Percentiles rank a stretch among this genome's conserved stretches.
Evolutionary conservation across 2,888 invertebrate species (phyloP).

Genomic region (Lumbricus terrestris): DNA sequence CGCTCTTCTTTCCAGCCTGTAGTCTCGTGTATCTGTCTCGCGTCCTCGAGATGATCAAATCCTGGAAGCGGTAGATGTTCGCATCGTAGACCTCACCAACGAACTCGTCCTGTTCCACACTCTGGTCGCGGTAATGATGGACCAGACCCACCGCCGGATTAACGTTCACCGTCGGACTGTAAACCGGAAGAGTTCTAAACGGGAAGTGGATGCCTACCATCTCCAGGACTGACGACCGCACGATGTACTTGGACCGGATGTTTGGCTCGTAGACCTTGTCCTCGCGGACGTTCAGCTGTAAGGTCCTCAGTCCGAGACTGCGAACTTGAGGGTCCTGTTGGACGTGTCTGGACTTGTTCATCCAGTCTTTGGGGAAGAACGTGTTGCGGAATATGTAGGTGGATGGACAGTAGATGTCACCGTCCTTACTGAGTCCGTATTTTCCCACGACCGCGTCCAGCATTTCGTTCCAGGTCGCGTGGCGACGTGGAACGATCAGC

Average conservation of each 20-base stretch:
- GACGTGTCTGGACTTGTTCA: neutral
- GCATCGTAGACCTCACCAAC: neutral
- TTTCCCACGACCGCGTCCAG: neutral
- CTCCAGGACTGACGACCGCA: constrained; percentile 15
- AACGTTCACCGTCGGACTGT: neutral
- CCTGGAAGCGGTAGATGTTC: neutral
- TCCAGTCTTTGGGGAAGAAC: constrained; percentile 74
- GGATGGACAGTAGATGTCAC: neutral
- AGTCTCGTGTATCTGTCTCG: neutral
- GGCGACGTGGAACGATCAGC: constrained; percentile 29
- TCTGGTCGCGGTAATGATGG: constrained; percentile 21
- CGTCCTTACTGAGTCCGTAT: no score
- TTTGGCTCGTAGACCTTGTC: constrained; percentile 79
- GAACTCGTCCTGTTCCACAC: neutral
- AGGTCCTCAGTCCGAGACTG: no score
- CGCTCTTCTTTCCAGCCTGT: no score
- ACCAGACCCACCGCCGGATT: constrained; percentile 8
- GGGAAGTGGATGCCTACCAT: constrained; percentile 28
- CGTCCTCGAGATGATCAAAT: neutral
- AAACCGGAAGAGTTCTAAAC: neutral
- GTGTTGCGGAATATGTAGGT: constrained; percentile 85
- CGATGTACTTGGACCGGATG: constrained; percentile 75
- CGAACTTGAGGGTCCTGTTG: no score
- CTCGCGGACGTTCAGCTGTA: constrained; percentile 75
- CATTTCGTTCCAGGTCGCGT: constrained; percentile 19